These are phyloP conservation scores for Acrobasis suavella DNA, from an alignment of 2,888 invertebrate species.

Conservation along the genomic window DNA sequence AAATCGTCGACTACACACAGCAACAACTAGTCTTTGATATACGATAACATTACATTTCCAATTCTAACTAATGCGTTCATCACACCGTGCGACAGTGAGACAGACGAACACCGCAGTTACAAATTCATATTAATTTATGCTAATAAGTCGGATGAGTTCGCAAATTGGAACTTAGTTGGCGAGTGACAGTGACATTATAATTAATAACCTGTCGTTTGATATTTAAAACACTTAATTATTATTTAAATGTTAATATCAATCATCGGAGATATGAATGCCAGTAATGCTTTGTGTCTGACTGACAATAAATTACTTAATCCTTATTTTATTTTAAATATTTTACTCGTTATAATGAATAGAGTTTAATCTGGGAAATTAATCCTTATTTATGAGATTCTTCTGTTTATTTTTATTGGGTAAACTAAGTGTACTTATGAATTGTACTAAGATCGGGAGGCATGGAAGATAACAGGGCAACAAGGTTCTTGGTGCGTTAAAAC, in stretches of 20 bases:
- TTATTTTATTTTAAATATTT: too few species aligned
- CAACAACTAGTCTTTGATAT: too few species aligned
- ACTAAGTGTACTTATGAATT: too few species aligned
- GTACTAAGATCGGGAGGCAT: too few species aligned
- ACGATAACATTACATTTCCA: neutral
- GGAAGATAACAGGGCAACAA: too few species aligned
- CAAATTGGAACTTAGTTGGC: slow-evolving; percentile 4
- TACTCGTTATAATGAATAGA: too few species aligned
- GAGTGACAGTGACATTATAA: slow-evolving; percentile 14
- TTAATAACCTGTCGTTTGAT: slow-evolving; percentile 4
- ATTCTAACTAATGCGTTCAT: neutral
- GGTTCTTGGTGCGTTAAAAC: too few species aligned
- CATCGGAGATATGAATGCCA: neutral
- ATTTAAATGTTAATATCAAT: neutral
- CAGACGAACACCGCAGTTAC: neutral
- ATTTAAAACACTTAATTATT: neutral
- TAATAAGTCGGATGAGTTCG: slow-evolving; percentile 23
- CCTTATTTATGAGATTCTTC: too few species aligned
- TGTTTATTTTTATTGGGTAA: too few species aligned
- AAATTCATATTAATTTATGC: slow-evolving; percentile 21
- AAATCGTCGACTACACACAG: too few species aligned
- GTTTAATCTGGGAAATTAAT: too few species aligned
- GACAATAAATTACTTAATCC: neutral
- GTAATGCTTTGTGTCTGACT: neutral
- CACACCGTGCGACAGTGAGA: slow-evolving; percentile 2